phyloP scores from a whole-genome alignment of 2,797 vertebrate species.

The Lindbergichthys nudifrons region DNA sequence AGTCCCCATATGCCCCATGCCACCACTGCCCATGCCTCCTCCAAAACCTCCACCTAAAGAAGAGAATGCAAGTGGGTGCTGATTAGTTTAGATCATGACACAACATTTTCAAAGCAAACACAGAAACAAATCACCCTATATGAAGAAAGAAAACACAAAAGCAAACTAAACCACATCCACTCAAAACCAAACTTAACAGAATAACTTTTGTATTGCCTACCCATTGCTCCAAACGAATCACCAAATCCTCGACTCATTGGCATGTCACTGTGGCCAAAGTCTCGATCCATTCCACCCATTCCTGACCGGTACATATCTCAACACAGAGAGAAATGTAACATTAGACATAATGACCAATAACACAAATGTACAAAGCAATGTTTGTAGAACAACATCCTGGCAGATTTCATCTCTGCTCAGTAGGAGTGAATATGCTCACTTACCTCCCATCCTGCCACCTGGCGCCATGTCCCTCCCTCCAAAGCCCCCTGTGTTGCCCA shows the following conservation, averaged over 20 bases:
- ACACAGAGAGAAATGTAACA: background rate
- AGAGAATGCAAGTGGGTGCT: slow-evolving; percentile 53
- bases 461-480: slow-evolving; percentile 85
- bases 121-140: background rate
- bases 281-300: slow-evolving; percentile 94
- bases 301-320: slow-evolving; percentile 94
- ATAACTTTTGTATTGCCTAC: slow-evolving; percentile 74
- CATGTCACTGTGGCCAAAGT: slow-evolving; percentile 93
- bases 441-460: slow-evolving; percentile 94
- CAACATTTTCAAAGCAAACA: slow-evolving; percentile 1
- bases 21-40: slow-evolving; percentile 93
- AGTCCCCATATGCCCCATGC: slow-evolving; percentile 93
- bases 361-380: background rate
- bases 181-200: slow-evolving; percentile 6
- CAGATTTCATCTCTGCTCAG: background rate
- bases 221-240: slow-evolving; percentile 95
- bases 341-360: background rate
- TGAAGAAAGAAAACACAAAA: background rate
- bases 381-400: background rate
- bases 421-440: background rate
- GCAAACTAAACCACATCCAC: background rate
- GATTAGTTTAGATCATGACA: background rate
- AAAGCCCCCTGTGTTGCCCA: slow-evolving; percentile 93
- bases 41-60: slow-evolving; percentile 92
- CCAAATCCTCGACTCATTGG: slow-evolving; percentile 93